A percentile compares a stretch with the other conserved stretches of the same genome.
These are phyloP conservation scores for Stegastes partitus DNA, from an alignment of 2,113 vertebrate species.

Conservation along the genomic window DNA sequence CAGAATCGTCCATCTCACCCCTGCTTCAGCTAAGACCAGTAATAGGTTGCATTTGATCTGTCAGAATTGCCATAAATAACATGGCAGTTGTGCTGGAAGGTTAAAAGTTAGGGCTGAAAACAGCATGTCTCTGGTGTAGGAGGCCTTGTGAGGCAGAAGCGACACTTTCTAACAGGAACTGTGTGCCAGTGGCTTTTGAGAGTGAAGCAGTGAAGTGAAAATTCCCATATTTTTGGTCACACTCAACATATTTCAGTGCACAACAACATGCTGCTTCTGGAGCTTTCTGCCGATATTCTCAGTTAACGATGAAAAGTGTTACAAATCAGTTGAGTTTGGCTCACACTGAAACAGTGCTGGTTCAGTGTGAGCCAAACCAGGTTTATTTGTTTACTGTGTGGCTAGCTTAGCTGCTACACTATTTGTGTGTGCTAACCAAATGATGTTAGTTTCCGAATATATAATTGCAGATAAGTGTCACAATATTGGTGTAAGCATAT, in stretches of 20 bases:
- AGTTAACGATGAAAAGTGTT: constrained; percentile 31
- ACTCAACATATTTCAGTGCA: constrained; percentile 56
- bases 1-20: neutral
- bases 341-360: constrained; percentile 9
- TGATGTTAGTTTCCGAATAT: neutral
- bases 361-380: constrained; percentile 10
- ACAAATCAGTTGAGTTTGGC: constrained; percentile 3
- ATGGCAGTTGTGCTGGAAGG: constrained; percentile 20
- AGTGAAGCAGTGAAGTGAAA: constrained; percentile 41
- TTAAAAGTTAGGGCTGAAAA: constrained; percentile 41
- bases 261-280: constrained; percentile 33
- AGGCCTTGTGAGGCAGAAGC: constrained; percentile 22
- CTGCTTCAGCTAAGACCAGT: constrained; percentile 3
- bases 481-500: neutral
- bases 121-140: constrained; percentile 24
- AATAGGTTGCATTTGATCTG: constrained; percentile 46
- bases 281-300: constrained; percentile 37
- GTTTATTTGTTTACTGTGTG: constrained; percentile 3
- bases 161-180: constrained; percentile 58
- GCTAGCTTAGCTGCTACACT: neutral
- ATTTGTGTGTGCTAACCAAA: neutral
- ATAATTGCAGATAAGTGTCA: neutral
- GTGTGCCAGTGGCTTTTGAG: constrained; percentile 49
- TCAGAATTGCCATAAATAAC: constrained; percentile 54
- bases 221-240: constrained; percentile 59